Evolutionary conservation across 1,140 invertebrate species (phyloP).

Genomic region (Dendrolimus punctatus): DNA sequence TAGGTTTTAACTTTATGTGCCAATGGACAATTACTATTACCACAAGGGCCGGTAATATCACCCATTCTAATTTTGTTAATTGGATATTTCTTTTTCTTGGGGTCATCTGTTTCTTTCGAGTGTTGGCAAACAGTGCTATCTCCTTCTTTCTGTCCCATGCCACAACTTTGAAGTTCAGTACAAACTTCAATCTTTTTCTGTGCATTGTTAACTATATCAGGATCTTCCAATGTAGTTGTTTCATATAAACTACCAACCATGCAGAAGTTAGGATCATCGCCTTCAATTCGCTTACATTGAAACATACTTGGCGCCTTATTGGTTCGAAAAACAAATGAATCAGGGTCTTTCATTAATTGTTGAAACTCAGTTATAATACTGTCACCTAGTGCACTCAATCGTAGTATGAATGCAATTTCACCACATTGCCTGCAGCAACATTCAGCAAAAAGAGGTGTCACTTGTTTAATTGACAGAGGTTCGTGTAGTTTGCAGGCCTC

Average conservation of each 20-base stretch:
- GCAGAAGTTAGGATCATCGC: conserved; percentile 54
- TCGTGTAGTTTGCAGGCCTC: conserved; percentile 39
- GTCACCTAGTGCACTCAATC: conserved; percentile 52
- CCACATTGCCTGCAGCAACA: conserved; percentile 50
- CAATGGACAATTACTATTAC: conserved; percentile 53
- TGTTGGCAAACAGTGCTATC: conserved; percentile 28
- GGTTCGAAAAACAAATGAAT: conserved; percentile 58
- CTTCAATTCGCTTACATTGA: conserved; percentile 50
- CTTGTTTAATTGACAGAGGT: conserved; percentile 48
- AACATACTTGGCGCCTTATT: conserved; percentile 63
- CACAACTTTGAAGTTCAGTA: conserved; percentile 53
- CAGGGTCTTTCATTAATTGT: conserved; percentile 53
- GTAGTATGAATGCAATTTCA: conserved; percentile 48
- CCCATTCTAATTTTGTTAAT: conserved; percentile 61
- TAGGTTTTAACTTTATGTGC: conserved; percentile 59
- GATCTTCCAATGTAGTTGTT: conserved; percentile 56
- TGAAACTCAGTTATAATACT: conserved; percentile 62
- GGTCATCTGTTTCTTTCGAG: conserved; percentile 11
- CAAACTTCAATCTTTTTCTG: conserved; percentile 51
- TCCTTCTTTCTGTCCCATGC: conserved; percentile 17
- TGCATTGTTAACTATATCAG: conserved; percentile 32
- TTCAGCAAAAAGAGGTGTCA: conserved; percentile 38
- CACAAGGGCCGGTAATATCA: conserved; percentile 58
- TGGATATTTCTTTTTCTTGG: conserved; percentile 36
- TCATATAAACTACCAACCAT: conserved; percentile 63